Conservation (phyloP, 2,113 vertebrate genomes). For the Dipodomys stephensi region DNA sequence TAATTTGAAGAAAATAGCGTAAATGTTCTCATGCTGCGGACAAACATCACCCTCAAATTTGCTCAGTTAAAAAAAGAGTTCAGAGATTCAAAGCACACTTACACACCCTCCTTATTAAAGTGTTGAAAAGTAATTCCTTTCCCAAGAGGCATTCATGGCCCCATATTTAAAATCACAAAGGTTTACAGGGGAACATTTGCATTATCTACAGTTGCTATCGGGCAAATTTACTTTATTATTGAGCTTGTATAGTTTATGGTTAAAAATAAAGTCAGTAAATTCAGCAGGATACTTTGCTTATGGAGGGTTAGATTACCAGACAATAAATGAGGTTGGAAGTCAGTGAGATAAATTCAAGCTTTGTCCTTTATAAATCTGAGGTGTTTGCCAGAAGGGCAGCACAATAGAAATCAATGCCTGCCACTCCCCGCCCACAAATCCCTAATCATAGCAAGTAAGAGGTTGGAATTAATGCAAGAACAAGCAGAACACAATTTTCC, state of each 20-base stretch:
- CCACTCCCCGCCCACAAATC: background rate
- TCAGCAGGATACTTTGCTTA: conserved; percentile 44
- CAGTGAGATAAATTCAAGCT: conserved; percentile 64
- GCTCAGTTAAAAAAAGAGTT: conserved; percentile 75
- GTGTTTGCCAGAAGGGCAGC: conserved; percentile 34
- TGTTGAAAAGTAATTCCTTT: conserved; percentile 75
- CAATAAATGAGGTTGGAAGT: conserved; percentile 71
- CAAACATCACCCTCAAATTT: conserved; percentile 77
- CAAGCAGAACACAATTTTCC: conserved; percentile 59
- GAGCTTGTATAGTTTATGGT: conserved; percentile 65
- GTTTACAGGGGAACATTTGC: conserved; percentile 71
- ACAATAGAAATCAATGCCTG: conserved; percentile 67
- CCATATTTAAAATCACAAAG: conserved; percentile 66
- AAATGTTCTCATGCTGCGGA: conserved; percentile 62
- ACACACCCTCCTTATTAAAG: conserved; percentile 61
- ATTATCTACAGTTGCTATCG: conserved; percentile 73
- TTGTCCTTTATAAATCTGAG: conserved; percentile 61
- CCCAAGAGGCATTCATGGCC: conserved; percentile 56
- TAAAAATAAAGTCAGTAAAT: conserved; percentile 32
- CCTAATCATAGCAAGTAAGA: background rate
- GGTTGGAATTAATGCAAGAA: background rate
- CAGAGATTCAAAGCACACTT: conserved; percentile 31
- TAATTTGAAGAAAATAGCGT: conserved; percentile 74
- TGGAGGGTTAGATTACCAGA: conserved; percentile 63
- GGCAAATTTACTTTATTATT: conserved; percentile 67